Evolutionary conservation across 2,888 invertebrate species (phyloP), one percentile per base, ranked within the genome.

Genomic region (Ennomos erosarius): DNA sequence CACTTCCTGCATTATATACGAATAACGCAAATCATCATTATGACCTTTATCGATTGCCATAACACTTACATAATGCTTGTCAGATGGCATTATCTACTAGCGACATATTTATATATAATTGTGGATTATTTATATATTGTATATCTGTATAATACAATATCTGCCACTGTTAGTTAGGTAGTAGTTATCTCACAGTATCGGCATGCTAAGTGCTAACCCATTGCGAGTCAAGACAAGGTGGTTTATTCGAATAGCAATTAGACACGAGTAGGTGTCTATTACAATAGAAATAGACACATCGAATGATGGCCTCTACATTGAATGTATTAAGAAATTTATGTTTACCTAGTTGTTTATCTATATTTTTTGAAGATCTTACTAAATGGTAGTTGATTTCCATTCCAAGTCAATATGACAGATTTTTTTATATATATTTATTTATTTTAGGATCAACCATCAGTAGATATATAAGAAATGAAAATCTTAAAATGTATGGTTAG

Each of bases 171-270:
- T 47, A 55, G 55, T 62, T 67, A 51, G n/a, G n/a, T 38, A 16
- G 16, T 1, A 16, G 16, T 16, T 16, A 16, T 16, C 44, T 62
- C 59, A 63, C 26, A 57, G 50, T 51, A 47, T 54, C 13, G 73
- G 70, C 67, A 73, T 74, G 46, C 42, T 9, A 39, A 26, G 44
- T 44, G 58, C 12, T 46, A 83, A 86, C 84, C 85, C 82, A 82
- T 84, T 77, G 76, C 81, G 71, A 82, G 82, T 84, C 87, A 88
- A 88, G 88, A 87, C 74, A 48, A 84, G 70, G 75, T 46, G 64
- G 73, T 68, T 56, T 54, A 59, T 38, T 51, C 48, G 55, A 43
- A 57, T 55, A 59, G 52, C 57, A 55, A 58, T 63, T 62, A 62
- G 47, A 59, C 40, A 46, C 34, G 34, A 38, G 34, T 56, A 52